Evolutionary conservation across 2,113 vertebrate species (phyloP).

Genomic region (Columbina picui): DNA sequence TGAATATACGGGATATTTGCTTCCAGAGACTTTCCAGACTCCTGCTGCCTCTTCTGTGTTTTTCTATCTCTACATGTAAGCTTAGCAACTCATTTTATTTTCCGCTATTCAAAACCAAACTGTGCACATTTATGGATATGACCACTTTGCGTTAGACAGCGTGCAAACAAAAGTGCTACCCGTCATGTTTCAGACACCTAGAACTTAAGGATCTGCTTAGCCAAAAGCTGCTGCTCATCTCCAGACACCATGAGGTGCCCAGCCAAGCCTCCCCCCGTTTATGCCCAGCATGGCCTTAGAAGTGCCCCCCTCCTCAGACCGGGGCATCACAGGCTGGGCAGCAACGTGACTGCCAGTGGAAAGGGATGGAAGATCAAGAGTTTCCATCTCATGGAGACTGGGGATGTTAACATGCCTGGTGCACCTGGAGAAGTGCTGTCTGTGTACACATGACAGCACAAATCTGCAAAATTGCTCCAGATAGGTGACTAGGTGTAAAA

Average conservation of each 20-base stretch:
- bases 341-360: neutral
- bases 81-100: neutral
- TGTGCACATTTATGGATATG: neutral
- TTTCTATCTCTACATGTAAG: neutral
- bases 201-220: neutral
- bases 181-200: neutral
- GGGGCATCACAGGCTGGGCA: neutral
- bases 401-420: neutral
- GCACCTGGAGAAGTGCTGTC: neutral
- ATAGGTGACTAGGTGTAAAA: neutral
- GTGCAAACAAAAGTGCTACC: neutral
- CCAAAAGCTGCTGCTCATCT: neutral
- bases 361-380: neutral
- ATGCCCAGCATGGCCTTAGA: neutral
- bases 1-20: neutral
- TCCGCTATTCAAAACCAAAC: neutral
- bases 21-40: neutral
- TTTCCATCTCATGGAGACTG: neutral
- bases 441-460: neutral
- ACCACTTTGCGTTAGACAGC: neutral
- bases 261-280: neutral
- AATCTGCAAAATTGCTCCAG: neutral
- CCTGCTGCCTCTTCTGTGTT: neutral
- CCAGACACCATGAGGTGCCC: neutral
- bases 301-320: fast-evolving